Base-by-base conservation (phyloP, 2,797 vertebrate genomes). In the Gymnocypris eckloni region DNA sequence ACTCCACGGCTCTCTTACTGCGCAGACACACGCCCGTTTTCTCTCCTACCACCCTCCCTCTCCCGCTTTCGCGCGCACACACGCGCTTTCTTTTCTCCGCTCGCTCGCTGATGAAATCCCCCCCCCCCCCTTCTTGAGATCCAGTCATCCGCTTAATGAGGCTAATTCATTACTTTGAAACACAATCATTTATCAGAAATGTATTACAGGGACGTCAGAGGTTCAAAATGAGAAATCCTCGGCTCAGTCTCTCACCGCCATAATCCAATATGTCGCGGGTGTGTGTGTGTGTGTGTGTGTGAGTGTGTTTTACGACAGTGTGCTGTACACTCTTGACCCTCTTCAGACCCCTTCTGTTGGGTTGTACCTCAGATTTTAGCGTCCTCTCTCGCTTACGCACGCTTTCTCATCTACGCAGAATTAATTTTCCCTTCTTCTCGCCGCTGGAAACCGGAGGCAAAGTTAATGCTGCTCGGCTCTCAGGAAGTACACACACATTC, bases 81-180 rank as follows among this genome's bases (percentile, higher is more conserved):
- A 81, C 87, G 48, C 83, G 70, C 79, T 80, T 54, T 86, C 79
- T 85, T 86, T 81, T 79, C 85, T 72, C 77, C 20, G 41, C 45
- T 76, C 82, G 75, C 75, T 39, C 85, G 59, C 39, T 88, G 81
- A 86, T 82, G 73, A 82, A 73, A 56, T 70, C 85, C 70, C 50
- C 18, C 4, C 75, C 71, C 61, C 39, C 39, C 28, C 28, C 28
- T 88, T 87, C 80, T 87, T 69, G 87, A 82, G 81, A 87, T 88
- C 87, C 89, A 90, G 83, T 90, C 87, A 90, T 88, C 86, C 89
- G 86, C 72, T 81, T 90, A 90, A 90, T 90, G 89, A 82, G 71
- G 83, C 89, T 90, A 88, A 90, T 88, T 87, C 88, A 90, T 88
- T 88, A 90, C 86, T 84, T 82, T 73, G 76, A 90, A 88, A 86